Evolutionary conservation across 2,113 vertebrate genomes (phyloP).

Genomic region (Grantiella picta): DNA sequence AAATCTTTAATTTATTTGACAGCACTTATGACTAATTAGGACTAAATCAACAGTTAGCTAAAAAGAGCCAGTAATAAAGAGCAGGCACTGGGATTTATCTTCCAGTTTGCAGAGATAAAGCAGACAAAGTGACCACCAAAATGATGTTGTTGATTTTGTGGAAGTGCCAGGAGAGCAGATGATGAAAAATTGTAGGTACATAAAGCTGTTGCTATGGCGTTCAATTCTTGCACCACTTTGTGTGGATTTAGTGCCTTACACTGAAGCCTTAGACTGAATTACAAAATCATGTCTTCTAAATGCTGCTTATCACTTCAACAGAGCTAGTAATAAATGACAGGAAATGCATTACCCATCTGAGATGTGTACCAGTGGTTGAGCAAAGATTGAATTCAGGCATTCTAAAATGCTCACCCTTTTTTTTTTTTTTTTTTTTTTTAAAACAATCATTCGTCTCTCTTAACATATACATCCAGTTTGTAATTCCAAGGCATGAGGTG

Average conservation of each 20-base stretch:
- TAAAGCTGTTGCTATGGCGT: constrained; percentile 43
- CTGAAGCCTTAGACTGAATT: background rate
- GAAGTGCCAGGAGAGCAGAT: background rate
- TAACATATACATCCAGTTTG: background rate
- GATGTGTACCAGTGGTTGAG: background rate
- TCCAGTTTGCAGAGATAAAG: background rate
- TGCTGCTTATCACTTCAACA: constrained; percentile 38
- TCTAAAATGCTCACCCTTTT: background rate
- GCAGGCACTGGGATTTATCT: background rate
- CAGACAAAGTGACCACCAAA: constrained; percentile 20
- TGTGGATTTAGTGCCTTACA: constrained; percentile 30
- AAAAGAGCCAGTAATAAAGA: background rate
- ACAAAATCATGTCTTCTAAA: constrained; percentile 46
- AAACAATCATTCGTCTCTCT: background rate
- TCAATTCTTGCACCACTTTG: background rate
- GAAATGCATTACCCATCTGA: background rate
- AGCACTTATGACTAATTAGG: background rate
- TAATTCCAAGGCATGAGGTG: background rate
- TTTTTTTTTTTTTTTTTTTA: background rate
- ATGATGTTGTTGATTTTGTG: background rate
- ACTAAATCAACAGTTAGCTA: constrained; percentile 5
- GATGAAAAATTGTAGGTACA: constrained; percentile 36
- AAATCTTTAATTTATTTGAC: constrained; percentile 40
- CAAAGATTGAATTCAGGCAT: background rate
- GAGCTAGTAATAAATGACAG: constrained; percentile 3